phyloP scores from a whole-genome alignment of 2,113 vertebrate species.

The Dromiciops gliroides region DNA sequence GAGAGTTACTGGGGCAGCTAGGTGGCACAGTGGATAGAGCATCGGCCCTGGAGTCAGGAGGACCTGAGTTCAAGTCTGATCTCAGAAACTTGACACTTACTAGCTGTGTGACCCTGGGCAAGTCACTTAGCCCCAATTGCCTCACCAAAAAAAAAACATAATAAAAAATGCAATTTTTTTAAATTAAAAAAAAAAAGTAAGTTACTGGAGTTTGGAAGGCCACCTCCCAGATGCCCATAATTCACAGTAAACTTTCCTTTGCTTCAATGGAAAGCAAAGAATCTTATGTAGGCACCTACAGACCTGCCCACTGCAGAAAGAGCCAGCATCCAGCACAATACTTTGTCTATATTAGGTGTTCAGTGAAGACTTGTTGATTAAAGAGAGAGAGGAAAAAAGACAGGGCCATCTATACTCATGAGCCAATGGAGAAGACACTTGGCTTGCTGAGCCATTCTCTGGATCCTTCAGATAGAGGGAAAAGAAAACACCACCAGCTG shows the following conservation, averaged over 20 bases:
- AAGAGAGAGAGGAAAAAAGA: not conserved
- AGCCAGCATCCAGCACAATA: not conserved
- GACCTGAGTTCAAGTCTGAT: too few species aligned
- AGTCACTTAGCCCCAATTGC: too few species aligned
- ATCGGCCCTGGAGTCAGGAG: too few species aligned
- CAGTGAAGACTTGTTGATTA: not conserved
- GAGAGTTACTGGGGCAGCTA: not conserved
- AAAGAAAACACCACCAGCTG: not conserved
- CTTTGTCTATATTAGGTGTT: not conserved
- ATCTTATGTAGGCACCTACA: not conserved
- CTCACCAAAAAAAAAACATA: too few species aligned
- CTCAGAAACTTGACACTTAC: too few species aligned
- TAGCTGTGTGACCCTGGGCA: too few species aligned
- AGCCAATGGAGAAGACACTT: not conserved
- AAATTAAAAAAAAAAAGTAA: too few species aligned
- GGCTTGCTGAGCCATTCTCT: not conserved
- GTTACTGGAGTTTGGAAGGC: fast-evolving
- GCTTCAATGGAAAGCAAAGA: not conserved
- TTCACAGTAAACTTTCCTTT: not conserved
- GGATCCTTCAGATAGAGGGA: not conserved
- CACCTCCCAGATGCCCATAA: not conserved
- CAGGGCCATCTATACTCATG: not conserved
- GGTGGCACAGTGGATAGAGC: too few species aligned
- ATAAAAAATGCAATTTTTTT: too few species aligned
- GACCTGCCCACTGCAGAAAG: not conserved